These are phyloP conservation scores for Cossypha heuglini DNA, from an alignment of 2,797 vertebrate genomes.

Conservation along the genomic window DNA sequence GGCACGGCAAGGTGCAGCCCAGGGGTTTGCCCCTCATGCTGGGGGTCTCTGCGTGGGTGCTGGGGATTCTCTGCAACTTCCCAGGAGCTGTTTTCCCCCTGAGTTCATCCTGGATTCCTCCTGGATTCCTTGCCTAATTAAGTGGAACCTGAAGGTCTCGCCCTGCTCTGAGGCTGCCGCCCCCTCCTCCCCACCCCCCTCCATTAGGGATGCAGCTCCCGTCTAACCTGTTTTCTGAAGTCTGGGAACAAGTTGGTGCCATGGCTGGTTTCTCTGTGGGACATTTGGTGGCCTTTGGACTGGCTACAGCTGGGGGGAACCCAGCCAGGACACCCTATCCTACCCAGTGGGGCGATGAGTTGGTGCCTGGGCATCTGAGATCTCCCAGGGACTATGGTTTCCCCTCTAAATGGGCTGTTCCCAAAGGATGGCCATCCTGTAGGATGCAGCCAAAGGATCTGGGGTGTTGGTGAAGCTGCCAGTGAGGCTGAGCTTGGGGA, in stretches of 20 bases:
- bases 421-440: neutral
- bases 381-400: neutral
- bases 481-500: neutral
- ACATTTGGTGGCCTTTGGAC: neutral
- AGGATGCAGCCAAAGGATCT: neutral
- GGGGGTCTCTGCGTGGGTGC: neutral
- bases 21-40: rapidly evolving
- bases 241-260: neutral
- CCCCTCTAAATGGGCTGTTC: neutral
- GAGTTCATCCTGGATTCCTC: neutral
- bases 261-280: neutral
- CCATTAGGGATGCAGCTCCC: neutral
- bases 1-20: neutral
- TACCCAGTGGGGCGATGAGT: rapidly evolving
- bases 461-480: neutral
- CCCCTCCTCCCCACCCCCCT: neutral
- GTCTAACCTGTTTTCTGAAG: conserved; percentile 15
- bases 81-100: neutral
- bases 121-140: neutral
- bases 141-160: neutral
- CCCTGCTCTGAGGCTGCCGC: neutral
- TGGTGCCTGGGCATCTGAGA: neutral
- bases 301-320: neutral
- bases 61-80: neutral
- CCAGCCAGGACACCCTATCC: neutral